Percentiles rank a stretch among this genome's conserved stretches.
phyloP scores from a whole-genome alignment of 2,888 invertebrate genomes.

The Polyommatus icarus region DNA sequence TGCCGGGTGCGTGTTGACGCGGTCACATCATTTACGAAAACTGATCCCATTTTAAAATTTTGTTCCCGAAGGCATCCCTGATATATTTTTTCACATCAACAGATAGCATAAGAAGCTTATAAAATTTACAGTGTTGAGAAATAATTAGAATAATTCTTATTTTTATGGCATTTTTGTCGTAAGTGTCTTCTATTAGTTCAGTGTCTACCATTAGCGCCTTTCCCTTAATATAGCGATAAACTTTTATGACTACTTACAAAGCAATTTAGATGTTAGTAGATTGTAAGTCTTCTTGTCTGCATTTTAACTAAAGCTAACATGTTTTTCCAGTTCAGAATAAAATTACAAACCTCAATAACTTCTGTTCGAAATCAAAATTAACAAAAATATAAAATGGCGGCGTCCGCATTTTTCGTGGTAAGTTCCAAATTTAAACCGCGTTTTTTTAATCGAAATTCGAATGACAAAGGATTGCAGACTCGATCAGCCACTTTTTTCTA shows the following conservation, averaged over 20 bases:
- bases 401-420: not conserved
- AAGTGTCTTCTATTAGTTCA: too few relatives aligned
- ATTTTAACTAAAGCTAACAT: not conserved
- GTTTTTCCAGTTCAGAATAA: not conserved
- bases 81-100: too few relatives aligned
- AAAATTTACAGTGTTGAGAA: too few relatives aligned
- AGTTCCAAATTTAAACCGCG: constrained; percentile 13
- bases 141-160: too few relatives aligned
- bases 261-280: constrained; percentile 21
- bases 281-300: constrained; percentile 2
- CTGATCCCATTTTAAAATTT: too few relatives aligned
- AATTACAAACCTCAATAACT: not conserved
- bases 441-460: constrained; percentile 25
- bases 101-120: too few relatives aligned
- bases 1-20: too few relatives aligned
- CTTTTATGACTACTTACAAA: constrained; percentile 26
- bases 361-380: not conserved
- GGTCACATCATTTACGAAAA: too few relatives aligned
- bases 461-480: constrained; percentile 28
- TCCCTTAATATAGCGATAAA: constrained; percentile 6
- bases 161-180: too few relatives aligned
- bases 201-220: too few relatives aligned
- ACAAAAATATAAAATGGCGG: constrained; percentile 4
- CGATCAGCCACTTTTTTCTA: constrained; percentile 37
- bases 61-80: too few relatives aligned